Evolutionary conservation across 2,797 vertebrate species (phyloP), one percentile per base, ranked within the genome.

Genomic region (Sylvia borin): DNA sequence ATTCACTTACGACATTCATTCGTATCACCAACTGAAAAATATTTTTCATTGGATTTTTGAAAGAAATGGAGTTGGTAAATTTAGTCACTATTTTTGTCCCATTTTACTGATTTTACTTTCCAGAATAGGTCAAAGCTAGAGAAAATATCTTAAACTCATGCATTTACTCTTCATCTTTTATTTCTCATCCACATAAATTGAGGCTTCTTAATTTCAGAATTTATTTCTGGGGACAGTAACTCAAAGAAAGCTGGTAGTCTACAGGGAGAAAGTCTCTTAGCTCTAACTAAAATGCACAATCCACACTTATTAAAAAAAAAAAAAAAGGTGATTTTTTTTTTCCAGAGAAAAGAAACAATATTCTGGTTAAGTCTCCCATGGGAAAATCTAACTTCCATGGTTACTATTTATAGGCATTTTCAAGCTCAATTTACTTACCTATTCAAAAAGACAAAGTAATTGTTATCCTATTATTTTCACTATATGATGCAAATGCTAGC

Each of bases 391-490:
- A 71, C 51, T 84, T 91, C 47, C 70, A 93, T 2, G 6, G 34
- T 85, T 88, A 29, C 20, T 88, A 38, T 91, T 92, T 92, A 76
- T 65, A 53, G 60, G 62, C 68, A 92, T 95, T 95, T 95, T 95
- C 88, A 92, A 92, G 78, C 45, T 86, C 48, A 67, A 91, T 95
- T 95, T 96, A 91, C 42, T 88, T 91, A 82, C 42, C 55, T 85
- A 47, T 92, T 96, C 80, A 87, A 60, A 64, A 89, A 83, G 18
- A 18, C 24, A 67, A 95, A 88, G n/a, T 81, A 92, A 93, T 85
- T 94, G 62, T 90, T 92, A 67, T 40, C 32, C 27, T 36, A 81
- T 84, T 91, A 50, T 61, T 94, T 94, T 91, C 68, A 68, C 84
- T 92, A 74, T 36, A 65, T 58, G 78, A 80, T 81, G 32, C 16